Evolutionary conservation across 2,797 vertebrate species (phyloP).

Genomic region (Macropus fuliginosus): DNA sequence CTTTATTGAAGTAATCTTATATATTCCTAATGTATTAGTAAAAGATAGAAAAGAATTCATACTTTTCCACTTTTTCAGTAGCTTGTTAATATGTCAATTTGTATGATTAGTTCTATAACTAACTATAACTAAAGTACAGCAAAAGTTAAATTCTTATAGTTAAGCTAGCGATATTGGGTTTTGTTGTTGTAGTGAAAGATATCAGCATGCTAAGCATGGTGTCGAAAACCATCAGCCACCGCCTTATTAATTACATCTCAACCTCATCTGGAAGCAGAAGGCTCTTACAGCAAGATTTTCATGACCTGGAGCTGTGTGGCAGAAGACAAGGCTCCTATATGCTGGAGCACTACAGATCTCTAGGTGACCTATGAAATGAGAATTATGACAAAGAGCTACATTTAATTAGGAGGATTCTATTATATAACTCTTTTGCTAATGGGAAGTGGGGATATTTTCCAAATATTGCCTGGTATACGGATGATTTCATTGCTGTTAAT

Average conservation of each 20-base stretch:
- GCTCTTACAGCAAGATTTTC: constrained; percentile 87
- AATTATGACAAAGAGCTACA: constrained; percentile 59
- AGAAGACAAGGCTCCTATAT: constrained; percentile 71
- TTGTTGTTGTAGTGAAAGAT: constrained; percentile 89
- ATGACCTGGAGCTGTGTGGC: constrained; percentile 75
- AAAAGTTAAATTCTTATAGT: constrained; percentile 16
- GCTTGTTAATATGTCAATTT: constrained; percentile 46
- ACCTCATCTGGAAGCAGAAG: constrained; percentile 88
- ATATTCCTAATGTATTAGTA: constrained; percentile 22
- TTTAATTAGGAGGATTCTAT: neutral
- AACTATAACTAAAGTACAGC: constrained; percentile 41
- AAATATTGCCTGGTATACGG: constrained; percentile 38
- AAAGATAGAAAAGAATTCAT: constrained; percentile 45
- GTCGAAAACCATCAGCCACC: constrained; percentile 88
- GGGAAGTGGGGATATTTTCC: constrained; percentile 44
- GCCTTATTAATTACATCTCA: constrained; percentile 88
- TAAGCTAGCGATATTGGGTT: constrained; percentile 38
- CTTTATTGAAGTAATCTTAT: constrained; percentile 25
- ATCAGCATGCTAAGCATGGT: constrained; percentile 92
- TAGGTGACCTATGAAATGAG: constrained; percentile 86
- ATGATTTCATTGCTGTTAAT: constrained; percentile 39
- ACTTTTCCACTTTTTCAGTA: neutral
- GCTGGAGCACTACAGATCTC: constrained; percentile 88
- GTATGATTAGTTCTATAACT: constrained; percentile 29
- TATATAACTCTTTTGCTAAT: constrained; percentile 35